A percentile compares a stretch with the other conserved stretches of the same genome.
Conservation (phyloP, 2,113 vertebrate genomes). For the Larimichthys polyactis region DNA sequence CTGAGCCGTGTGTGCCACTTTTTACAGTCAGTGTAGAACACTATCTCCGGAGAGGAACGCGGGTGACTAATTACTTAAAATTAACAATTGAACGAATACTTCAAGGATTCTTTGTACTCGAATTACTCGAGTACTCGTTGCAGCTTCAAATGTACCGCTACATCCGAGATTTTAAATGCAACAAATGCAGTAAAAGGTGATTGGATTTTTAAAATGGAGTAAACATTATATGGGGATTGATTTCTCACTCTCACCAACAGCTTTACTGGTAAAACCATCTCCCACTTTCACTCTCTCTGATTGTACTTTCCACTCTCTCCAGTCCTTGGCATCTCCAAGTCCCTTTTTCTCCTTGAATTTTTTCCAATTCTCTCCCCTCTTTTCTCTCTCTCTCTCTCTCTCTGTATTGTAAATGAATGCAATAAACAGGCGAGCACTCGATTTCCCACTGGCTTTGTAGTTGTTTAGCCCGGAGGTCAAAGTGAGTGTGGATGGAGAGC, state of each 20-base stretch:
- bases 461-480: constrained; percentile 63
- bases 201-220: not conserved
- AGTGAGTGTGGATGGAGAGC: constrained; percentile 18
- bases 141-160: not conserved
- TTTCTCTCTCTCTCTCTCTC: constrained; percentile 1
- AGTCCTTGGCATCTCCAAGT: constrained; percentile 30
- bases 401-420: constrained; percentile 61
- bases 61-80: no score
- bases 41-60: no score
- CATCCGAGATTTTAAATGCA: not conserved
- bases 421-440: constrained; percentile 37
- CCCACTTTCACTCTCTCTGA: constrained; percentile 10
- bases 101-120: no score
- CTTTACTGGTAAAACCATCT: not conserved
- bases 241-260: not conserved
- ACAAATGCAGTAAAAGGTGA: not conserved
- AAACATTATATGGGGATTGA: not conserved
- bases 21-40: no score
- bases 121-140: no score
- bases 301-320: constrained; percentile 12
- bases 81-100: no score
- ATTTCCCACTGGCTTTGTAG: constrained; percentile 57
- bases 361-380: constrained; percentile 10
- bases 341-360: constrained; percentile 22
- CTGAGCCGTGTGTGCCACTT: no score